Evolutionary conservation across 2,113 vertebrate species (phyloP).

Genomic region (Danio rerio): DNA sequence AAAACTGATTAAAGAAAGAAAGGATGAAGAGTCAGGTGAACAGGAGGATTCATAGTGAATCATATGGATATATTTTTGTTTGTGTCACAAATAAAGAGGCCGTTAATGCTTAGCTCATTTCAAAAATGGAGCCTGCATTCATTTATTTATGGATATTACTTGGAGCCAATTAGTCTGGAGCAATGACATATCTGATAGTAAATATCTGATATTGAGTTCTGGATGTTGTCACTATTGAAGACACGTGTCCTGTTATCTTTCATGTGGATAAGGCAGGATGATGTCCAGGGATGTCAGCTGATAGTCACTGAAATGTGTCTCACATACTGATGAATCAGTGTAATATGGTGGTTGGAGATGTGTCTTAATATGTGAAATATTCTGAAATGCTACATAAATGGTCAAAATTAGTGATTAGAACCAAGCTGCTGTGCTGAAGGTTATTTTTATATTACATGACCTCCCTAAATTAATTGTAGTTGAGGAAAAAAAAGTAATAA

Average conservation of each 20-base stretch:
- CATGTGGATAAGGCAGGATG: constrained; percentile 27
- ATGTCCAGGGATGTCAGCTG: not conserved
- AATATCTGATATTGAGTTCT: constrained; percentile 12
- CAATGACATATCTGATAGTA: not conserved
- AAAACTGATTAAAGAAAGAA: not conserved
- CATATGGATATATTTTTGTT: not conserved
- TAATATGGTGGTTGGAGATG: not conserved
- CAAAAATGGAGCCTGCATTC: constrained; percentile 15
- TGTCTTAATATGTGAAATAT: not conserved
- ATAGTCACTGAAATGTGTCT: not conserved
- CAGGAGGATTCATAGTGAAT: not conserved
- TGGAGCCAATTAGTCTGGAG: not conserved
- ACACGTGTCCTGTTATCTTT: constrained; percentile 42
- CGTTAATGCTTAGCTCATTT: not conserved
- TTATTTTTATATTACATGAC: not conserved
- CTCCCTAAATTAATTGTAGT: not conserved
- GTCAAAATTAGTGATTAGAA: not conserved
- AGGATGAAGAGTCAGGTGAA: constrained; percentile 20
- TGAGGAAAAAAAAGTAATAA: too few relatives aligned
- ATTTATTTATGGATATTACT: not conserved
- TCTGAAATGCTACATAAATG: not conserved
- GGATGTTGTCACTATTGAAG: constrained; percentile 39
- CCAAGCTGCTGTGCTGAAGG: not conserved
- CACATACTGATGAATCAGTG: not conserved
- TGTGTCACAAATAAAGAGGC: not conserved